Base-by-base conservation (phyloP, 1,140 invertebrate genomes). In the Hylyphantes graminicola region DNA sequence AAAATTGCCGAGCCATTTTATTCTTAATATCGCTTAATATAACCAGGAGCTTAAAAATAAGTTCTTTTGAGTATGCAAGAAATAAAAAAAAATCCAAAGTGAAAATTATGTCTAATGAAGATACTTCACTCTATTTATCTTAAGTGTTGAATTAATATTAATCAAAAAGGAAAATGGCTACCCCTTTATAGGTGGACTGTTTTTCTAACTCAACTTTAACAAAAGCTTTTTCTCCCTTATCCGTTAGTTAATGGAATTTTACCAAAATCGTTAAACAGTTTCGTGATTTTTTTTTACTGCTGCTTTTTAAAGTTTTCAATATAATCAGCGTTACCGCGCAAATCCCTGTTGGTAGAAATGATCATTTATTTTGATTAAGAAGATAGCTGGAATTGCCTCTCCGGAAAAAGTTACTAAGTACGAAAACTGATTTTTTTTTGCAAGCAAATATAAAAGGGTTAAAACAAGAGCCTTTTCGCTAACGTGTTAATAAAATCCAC, bases 101-200 rank as follows among this genome's bases (percentile, higher is more conserved):
- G 76, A 19, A 78, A 70, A 80, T 57, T 57, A 55, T 57, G n/a
- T 35, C 64, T 80, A 80, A 80, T 59, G 65, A 70, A 80, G 65
- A 70, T 70, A 59, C 54, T 35, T 73, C 7, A 21, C 19, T 0
- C 7, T 65, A 80, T 80, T 80, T 70, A 70, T 70, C 77, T 80
- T 80, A 70, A 80, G 77, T 80, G 65, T 57, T 59, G 77, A 80
- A 70, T 80, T 80, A 80, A 80, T 70, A 80, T 80, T 80, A 80
- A 80, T 80, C 77, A 80, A 70, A 70, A 57, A 57, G 8, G 51
- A 80, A 67, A 80, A 80, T 70, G 19, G 11, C 7, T 54, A 1
- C 65, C 21, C 77, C 15, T 15, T 70, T 59, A 80, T 50, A 12
- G 13, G 8, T 10, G 19, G 53, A 54, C 48, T 54, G 67, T 59